phyloP scores from a whole-genome alignment of 2,797 vertebrate species.

The Chromis chromis region DNA sequence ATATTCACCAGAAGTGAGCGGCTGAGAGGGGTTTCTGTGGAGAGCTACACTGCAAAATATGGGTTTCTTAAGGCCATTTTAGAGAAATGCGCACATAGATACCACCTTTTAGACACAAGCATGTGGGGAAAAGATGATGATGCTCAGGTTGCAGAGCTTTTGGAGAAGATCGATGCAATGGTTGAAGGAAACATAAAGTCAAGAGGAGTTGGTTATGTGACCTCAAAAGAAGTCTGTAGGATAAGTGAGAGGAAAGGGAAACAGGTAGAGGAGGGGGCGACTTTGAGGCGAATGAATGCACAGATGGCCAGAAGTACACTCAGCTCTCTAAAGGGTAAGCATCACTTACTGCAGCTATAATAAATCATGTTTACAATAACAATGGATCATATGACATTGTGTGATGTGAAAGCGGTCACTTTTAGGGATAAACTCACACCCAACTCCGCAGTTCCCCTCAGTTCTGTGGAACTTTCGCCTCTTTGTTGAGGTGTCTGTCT shows the following conservation, averaged over 20 bases:
- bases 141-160: conserved; percentile 46
- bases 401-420: background rate
- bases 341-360: background rate
- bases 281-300: conserved; percentile 8
- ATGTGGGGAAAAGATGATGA: conserved; percentile 33
- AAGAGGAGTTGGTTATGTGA: conserved; percentile 38
- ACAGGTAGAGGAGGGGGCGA: conserved; percentile 34
- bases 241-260: conserved; percentile 28
- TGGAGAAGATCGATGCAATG: conserved; percentile 48
- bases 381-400: background rate
- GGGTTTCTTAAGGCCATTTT: conserved; percentile 40
- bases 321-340: conserved; percentile 41
- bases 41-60: conserved; percentile 11
- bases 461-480: background rate
- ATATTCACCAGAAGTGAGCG: conserved; percentile 59
- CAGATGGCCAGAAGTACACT: conserved; percentile 35
- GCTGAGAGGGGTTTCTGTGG: conserved; percentile 35
- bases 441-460: background rate
- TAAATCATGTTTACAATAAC: background rate
- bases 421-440: background rate
- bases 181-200: conserved; percentile 21
- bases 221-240: conserved; percentile 7
- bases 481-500: background rate
- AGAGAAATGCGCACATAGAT: conserved; percentile 53
- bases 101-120: conserved; percentile 63